Evolutionary conservation across 2,797 vertebrate genomes (phyloP), one percentile per base, ranked within the genome.

Genomic region (Onychomys arenicola): DNA sequence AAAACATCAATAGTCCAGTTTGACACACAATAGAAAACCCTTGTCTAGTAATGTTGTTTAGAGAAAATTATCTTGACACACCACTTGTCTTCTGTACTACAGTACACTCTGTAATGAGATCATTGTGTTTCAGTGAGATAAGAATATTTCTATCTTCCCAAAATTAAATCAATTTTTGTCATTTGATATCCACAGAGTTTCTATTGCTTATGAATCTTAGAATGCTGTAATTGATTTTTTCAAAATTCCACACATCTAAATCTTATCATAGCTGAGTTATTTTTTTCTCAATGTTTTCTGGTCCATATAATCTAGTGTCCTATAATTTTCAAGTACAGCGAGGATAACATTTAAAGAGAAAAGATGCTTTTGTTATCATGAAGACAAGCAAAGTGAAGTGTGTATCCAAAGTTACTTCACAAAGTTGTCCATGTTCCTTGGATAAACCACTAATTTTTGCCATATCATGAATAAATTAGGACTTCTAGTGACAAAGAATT

Each of bases 211-310:
- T 81, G 21, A 92, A 95, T 81, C 95, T 95, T 91, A 71, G 83
- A 81, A 87, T 76, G 69, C 10, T 95, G 52, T 88, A 94, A 95
- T 90, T 95, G 69, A 94, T 90, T 96, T 96, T 96, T 93, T 71
- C 52, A 32, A 97, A 94, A 82, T 94, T 90, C n/a, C 73, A 84
- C 37, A 94, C 29, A 93, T 75, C 37, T 83, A 91, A 90, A 75
- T 93, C 14, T 2, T 65, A 93, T 92, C 37, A 93, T 29, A 61
- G 27, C 8, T 80, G 13, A 80, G 0, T 61, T 89, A 52, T 90
- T 46, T 94, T 82, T 40, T 25, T 23, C 34, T 76, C 27, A 78
- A 27, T 19, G 34, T 65, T 59, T 89, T 92, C 84, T 90, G 8
- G 19, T 76, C 5, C 9, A 59, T 25, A 4, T 40, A 92, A 55